phyloP scores from a whole-genome alignment of 2,797 vertebrate species.

The Novumbra hubbsi region DNA sequence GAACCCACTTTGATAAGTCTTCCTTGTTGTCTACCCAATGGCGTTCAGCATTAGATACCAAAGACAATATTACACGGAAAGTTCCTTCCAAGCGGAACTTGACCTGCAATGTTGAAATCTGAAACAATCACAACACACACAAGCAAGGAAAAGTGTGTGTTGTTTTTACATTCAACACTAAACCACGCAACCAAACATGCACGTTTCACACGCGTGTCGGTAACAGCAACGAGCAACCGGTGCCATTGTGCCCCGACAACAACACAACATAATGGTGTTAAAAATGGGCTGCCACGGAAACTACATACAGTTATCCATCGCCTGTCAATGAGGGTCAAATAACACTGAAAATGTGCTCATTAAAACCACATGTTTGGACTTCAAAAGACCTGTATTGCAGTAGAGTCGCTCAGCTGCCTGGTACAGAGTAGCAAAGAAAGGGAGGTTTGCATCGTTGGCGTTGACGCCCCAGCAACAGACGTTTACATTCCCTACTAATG shows the following conservation, averaged over 20 bases:
- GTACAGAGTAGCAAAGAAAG: background rate
- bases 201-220: background rate
- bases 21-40: background rate
- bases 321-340: background rate
- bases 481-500: background rate
- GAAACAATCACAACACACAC: background rate
- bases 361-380: background rate
- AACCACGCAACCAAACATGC: background rate
- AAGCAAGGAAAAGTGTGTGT: background rate
- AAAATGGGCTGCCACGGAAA: constrained; percentile 12
- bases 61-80: background rate
- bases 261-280: constrained; percentile 10
- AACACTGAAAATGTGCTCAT: constrained; percentile 3
- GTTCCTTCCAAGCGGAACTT: background rate
- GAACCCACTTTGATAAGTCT: background rate
- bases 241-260: background rate
- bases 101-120: background rate
- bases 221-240: background rate
- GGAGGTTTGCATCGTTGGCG: background rate
- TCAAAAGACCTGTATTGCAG: background rate
- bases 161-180: constrained; percentile 5
- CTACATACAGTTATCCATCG: constrained; percentile 9
- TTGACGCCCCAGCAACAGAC: background rate
- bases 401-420: background rate
- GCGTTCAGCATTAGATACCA: background rate